Evolutionary conservation across 2,888 invertebrate genomes (phyloP).

Genomic region (Eilema depressum): DNA sequence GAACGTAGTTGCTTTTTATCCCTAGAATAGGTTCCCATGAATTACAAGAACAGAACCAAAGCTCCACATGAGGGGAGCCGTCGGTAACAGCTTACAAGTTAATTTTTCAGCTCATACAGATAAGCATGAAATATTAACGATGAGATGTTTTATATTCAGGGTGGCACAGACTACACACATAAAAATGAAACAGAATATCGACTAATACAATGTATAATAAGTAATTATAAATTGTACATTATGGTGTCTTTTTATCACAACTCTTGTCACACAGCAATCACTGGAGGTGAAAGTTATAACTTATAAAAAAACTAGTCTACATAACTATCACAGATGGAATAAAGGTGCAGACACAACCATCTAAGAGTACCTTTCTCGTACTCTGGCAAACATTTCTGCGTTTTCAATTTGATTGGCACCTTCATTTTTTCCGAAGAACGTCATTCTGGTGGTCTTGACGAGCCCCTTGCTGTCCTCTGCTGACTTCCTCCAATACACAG

Average conservation of each 20-base stretch:
- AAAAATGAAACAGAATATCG: constrained; percentile 16
- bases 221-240: constrained; percentile 43
- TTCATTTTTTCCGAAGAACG: constrained; percentile 86
- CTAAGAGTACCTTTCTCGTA: constrained; percentile 78
- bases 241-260: constrained; percentile 31
- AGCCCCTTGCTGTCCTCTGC: constrained; percentile 81
- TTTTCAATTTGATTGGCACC: constrained; percentile 78
- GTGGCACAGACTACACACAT: not conserved
- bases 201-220: constrained; percentile 18
- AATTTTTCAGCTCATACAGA: not conserved
- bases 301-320: constrained; percentile 37
- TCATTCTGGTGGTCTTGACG: constrained; percentile 86
- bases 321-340: constrained; percentile 60
- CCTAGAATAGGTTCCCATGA: too few relatives aligned
- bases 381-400: constrained; percentile 80
- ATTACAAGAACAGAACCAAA: too few relatives aligned
- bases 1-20: too few relatives aligned
- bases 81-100: not conserved
- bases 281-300: constrained; percentile 36
- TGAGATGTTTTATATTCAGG: not conserved
- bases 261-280: constrained; percentile 40
- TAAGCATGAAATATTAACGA: too few relatives aligned
- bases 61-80: too few relatives aligned
- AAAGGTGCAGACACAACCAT: constrained; percentile 13
- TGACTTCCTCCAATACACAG: constrained; percentile 91